Evolutionary conservation across 2,113 vertebrate species (phyloP), one percentile per base, ranked within the genome.

Genomic region (Thalassoma bifasciatum): DNA sequence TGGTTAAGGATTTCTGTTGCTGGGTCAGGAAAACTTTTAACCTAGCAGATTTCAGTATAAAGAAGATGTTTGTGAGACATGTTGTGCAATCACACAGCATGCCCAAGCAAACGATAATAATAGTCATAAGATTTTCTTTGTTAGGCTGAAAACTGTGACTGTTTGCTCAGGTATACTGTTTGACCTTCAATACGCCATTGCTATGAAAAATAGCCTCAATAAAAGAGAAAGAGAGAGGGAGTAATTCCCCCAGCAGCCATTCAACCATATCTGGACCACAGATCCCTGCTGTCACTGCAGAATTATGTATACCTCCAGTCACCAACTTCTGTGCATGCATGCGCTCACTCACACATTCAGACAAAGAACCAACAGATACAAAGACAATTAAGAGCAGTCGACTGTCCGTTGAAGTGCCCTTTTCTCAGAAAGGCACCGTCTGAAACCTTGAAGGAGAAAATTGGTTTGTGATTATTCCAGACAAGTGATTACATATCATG

Each of bases 101-200:
- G 40, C 34, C 10, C 11, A 4, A 26, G 14, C 22, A 30, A 69
- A 75, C 42, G 61, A 21, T 11, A 14, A 40, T 58, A 57, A 75
- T 75, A 24, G 62, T 22, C 49, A 40, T 58, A 2, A 60, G 62
- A 64, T 34, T 37, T 50, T 38, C 62, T 46, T 71, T 81, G 47
- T 86, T 79, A 72, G 38, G 64, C 74, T 60, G 21, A 78, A 79
- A 53, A 76, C 69, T 78, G 54, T 66, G 21, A 54, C 37, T 46
- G 40, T 49, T 81, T 88, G 75, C 66, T 66, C 44, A 30, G 57
- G 58, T 83, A 76, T 60, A 74, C 79, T 74, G 73, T 81, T 81
- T 88, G 87, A 90, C 91, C 90, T 90, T 92, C 90, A 87, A 75
- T 17, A 47, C 21, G 23, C 1, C n/a, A 10, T 37, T 69, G 62